Percentiles rank a stretch among this genome's conserved stretches.
Evolutionary conservation across 2,113 vertebrate species (phyloP).

Genomic region (rat (Rattus norvegicus)): GRCr8 NC_086022.1:30166501-30167000

Average conservation of each 20-base stretch:
- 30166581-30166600: background rate
- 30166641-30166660: background rate
- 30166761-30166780: background rate
- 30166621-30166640: background rate
- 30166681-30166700: constrained; percentile 38
- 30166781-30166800: background rate
- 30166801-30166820: background rate
- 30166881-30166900: background rate
- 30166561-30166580: background rate
- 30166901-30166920: constrained; percentile 1
- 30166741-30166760: background rate
- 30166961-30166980: constrained; percentile 34
- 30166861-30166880: background rate
- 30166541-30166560: background rate
- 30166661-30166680: background rate
- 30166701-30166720: background rate
- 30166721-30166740: background rate
- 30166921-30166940: constrained; percentile 8
- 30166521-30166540: background rate
- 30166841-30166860: background rate
- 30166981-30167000: background rate
- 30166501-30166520: background rate
- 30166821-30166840: background rate
- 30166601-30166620: background rate
- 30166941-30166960: constrained; percentile 53